Evolutionary conservation across 2,113 vertebrate genomes (phyloP).

Genomic region (Corythornis cristatus): DNA sequence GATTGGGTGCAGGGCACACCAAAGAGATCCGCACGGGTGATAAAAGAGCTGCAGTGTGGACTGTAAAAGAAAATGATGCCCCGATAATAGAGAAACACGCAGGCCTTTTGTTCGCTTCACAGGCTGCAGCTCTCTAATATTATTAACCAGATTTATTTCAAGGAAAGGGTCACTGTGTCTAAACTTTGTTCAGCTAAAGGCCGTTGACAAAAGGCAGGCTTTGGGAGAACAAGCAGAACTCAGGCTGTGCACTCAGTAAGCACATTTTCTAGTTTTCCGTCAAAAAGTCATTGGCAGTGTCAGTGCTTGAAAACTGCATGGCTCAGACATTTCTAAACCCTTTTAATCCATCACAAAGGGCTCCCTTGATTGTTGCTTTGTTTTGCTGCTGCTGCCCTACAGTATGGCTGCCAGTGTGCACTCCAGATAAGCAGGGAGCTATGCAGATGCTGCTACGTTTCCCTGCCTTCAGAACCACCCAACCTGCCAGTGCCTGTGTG

Average conservation of each 20-base stretch:
- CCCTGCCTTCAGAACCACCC: slow-evolving; percentile 5
- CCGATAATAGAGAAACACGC: slow-evolving; percentile 58
- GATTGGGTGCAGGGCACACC: neutral
- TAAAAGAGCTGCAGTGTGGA: neutral
- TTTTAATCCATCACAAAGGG: slow-evolving; percentile 81
- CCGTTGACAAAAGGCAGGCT: slow-evolving; percentile 67
- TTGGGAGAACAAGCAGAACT: slow-evolving; percentile 63
- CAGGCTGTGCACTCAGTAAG: slow-evolving; percentile 59
- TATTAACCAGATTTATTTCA: slow-evolving; percentile 75
- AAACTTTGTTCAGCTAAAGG: slow-evolving; percentile 68
- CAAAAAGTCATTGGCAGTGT: slow-evolving; percentile 77
- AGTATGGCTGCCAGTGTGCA: slow-evolving; percentile 78
- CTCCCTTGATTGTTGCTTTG: slow-evolving; percentile 79
- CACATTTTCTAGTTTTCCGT: slow-evolving; percentile 75
- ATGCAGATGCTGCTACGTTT: slow-evolving; percentile 68
- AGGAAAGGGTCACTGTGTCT: slow-evolving; percentile 61
- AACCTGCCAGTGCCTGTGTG: slow-evolving; percentile 60
- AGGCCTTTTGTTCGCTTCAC: slow-evolving; percentile 44
- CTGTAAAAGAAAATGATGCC: slow-evolving; percentile 66
- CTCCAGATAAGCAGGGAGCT: slow-evolving; percentile 81
- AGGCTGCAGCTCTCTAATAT: slow-evolving; percentile 52
- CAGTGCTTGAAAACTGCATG: slow-evolving; percentile 74
- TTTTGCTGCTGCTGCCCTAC: slow-evolving; percentile 78
- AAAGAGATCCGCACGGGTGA: neutral
- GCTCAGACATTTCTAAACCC: slow-evolving; percentile 81